Base-by-base conservation (phyloP, 1,140 invertebrate species). In the Drosophila repleta region DNA sequence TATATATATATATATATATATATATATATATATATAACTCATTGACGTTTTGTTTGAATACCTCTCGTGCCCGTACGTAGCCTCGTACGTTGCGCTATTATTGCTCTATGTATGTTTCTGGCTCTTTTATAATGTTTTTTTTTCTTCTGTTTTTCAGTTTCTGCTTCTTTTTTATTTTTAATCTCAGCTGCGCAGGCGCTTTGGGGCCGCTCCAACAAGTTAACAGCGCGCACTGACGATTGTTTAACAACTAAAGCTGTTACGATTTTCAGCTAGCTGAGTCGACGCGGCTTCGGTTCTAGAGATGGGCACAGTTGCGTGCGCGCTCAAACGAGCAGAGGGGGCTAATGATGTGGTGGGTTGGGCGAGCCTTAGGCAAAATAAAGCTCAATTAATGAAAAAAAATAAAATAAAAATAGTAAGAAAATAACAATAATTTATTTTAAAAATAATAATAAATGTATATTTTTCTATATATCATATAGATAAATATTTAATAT, bases 201-300 rank as follows among this genome's bases (percentile, higher is more conserved):
- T 64, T 64, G 26, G 17, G 15, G 37, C 18, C 62, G 15, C 32
- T 43, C 46, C 39, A 32, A 48, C 45, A 29, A 60, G 46, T 18
- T 51, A 69, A 79, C 83, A 79, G 64, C 67, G 65, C 78, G 52
- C 83, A 64, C 64, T 79, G 75, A 78, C 82, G 82, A 72, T 87
- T 78, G 83, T 79, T 87, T 53, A 68, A 62, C 83, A 82, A 87
- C 82, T 87, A 61, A 75, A 66, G 52, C 45, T 55, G 46, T 52
- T 46, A 68, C 70, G 69, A 52, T 60, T 78, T 32, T 61, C 26
- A 45, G 57, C 26, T 37, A 46, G 52, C 68, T 62, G 35, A 15
- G 8, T 15, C 6, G 17, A 46, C 26, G 39, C 55, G 20, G 21
- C 7, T 17, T n/a, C 37, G n/a, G 15, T 45, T n/a, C 5, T 58